phyloP scores from a whole-genome alignment of 2,797 vertebrate genomes.

The Rhabdophis nuchalis region DNA sequence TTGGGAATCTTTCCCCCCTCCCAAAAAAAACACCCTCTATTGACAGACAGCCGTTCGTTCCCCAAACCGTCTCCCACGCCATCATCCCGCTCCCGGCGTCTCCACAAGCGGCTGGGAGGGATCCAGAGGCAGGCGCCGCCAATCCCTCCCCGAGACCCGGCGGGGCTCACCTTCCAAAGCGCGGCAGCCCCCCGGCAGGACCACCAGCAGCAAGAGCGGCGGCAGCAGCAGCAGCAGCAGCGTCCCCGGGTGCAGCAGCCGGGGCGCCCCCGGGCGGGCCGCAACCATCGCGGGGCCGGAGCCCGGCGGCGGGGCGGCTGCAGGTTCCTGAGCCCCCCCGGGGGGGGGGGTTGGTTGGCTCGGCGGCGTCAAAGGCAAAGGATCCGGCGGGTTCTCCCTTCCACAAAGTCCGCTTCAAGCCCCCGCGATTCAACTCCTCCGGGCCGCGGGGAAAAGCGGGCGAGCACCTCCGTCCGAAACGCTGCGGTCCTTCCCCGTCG shows the following conservation, averaged over 20 bases:
- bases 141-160: not conserved
- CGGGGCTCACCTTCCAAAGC: conserved; percentile 68
- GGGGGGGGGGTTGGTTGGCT: not conserved
- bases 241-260: not conserved
- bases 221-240: not conserved
- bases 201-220: not conserved
- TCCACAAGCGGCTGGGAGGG: not conserved
- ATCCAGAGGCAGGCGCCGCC: not conserved
- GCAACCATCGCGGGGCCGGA: conserved; percentile 62
- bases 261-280: conserved; percentile 50
- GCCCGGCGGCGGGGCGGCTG: conserved; percentile 38
- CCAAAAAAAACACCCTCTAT: no score
- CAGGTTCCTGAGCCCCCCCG: not conserved
- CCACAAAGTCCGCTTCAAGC: no score
- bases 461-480: not conserved
- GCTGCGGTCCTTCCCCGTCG: not conserved
- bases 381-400: not conserved
- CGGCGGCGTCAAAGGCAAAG: no score
- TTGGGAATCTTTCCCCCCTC: fast-evolving
- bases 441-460: not conserved
- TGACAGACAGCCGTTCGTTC: not conserved
- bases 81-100: not conserved
- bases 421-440: not conserved
- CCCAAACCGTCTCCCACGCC: not conserved
- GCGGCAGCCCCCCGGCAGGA: conserved; percentile 32